phyloP scores from a whole-genome alignment of 1,140 invertebrate genomes.

The Spodoptera litura region DNA sequence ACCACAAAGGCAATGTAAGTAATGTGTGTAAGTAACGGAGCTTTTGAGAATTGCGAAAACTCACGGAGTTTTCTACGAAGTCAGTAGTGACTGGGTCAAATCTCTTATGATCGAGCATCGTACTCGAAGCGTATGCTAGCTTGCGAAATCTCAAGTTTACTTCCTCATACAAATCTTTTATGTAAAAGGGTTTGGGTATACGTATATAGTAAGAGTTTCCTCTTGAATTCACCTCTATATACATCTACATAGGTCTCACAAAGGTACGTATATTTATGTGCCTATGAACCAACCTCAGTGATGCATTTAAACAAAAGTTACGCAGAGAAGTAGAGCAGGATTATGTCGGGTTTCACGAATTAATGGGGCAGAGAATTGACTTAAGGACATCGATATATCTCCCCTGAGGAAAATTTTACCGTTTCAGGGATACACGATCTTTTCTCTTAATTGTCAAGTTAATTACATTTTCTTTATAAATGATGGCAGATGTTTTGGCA shows the following conservation, averaged over 20 bases:
- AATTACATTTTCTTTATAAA: slow-evolving; percentile 29
- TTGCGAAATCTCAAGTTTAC: slow-evolving; percentile 14
- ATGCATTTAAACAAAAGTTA: slow-evolving; percentile 15
- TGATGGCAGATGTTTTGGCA: slow-evolving; percentile 5
- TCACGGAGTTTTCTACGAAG: background rate
- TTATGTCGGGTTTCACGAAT: slow-evolving; percentile 30
- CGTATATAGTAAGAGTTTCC: background rate
- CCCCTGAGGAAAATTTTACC: slow-evolving; percentile 34
- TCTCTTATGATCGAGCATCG: slow-evolving; percentile 9
- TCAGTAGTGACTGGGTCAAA: background rate
- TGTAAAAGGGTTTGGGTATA: slow-evolving; percentile 5
- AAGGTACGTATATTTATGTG: background rate
- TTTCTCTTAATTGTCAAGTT: slow-evolving; percentile 32
- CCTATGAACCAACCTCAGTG: background rate
- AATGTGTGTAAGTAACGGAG: slow-evolving; percentile 40
- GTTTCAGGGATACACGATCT: slow-evolving; percentile 33
- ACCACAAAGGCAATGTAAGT: slow-evolving; percentile 51
- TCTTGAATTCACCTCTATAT: background rate
- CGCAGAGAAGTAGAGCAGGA: slow-evolving; percentile 9
- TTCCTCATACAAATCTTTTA: background rate
- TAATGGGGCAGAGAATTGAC: slow-evolving; percentile 34
- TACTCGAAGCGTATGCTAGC: slow-evolving; percentile 7
- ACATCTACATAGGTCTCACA: background rate
- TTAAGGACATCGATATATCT: slow-evolving; percentile 32
- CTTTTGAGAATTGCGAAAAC: slow-evolving; percentile 23